These are phyloP conservation scores for Platycheirus rosarum DNA, from an alignment of 2,888 invertebrate species.

Conservation along the genomic window DNA sequence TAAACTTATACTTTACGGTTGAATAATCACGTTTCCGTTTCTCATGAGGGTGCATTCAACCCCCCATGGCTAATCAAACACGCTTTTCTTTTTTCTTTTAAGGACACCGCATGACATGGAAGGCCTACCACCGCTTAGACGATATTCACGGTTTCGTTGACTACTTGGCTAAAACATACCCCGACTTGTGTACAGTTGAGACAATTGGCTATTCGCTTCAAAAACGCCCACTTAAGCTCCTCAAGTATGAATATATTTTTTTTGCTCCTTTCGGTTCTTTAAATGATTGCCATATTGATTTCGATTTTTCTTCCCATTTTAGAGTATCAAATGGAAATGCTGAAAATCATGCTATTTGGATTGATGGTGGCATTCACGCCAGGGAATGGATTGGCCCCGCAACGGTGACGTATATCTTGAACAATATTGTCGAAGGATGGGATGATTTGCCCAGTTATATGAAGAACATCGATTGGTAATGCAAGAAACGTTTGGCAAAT, in stretches of 20 bases:
- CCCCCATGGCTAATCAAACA: slow-evolving; percentile 38
- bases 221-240: slow-evolving; percentile 88
- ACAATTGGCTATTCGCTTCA: slow-evolving; percentile 90
- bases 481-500: not conserved
- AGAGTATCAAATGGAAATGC: slow-evolving; percentile 88
- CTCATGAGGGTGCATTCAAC: slow-evolving; percentile 6
- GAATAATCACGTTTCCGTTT: slow-evolving; percentile 25
- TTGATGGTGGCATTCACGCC: slow-evolving; percentile 92
- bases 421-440: slow-evolving; percentile 87
- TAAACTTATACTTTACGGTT: slow-evolving; percentile 33
- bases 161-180: slow-evolving; percentile 88
- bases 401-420: slow-evolving; percentile 89
- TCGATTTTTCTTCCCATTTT: not conserved
- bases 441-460: slow-evolving; percentile 86
- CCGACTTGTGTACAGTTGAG: slow-evolving; percentile 88
- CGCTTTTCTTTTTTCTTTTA: slow-evolving; percentile 27
- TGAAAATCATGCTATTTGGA: slow-evolving; percentile 87
- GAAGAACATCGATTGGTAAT: slow-evolving; percentile 91
- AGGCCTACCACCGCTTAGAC: slow-evolving; percentile 88
- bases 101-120: slow-evolving; percentile 88
- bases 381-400: slow-evolving; percentile 95
- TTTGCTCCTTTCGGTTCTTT: too few relatives aligned
- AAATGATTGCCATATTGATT: slow-evolving; percentile 33
- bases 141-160: slow-evolving; percentile 89
- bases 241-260: slow-evolving; percentile 78